Conservation (phyloP, 2,888 invertebrate species). For the Ashinkailepas kermadecensis region DNA sequence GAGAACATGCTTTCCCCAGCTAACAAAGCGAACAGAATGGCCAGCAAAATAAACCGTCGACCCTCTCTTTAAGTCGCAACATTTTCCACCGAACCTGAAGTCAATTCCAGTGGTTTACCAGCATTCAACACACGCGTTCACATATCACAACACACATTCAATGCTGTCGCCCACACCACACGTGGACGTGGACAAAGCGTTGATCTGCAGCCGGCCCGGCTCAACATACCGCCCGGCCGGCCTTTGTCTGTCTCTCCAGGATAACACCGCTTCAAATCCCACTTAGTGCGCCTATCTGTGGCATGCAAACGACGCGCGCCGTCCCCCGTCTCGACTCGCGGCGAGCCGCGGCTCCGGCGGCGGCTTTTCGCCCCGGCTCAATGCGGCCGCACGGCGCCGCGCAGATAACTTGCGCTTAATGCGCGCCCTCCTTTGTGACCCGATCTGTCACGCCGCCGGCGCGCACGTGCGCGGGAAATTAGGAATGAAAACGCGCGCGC, state of each 20-base stretch:
- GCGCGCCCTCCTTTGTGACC: neutral
- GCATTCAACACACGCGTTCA: too few relatives aligned
- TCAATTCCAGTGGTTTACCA: too few relatives aligned
- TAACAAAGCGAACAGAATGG: too few relatives aligned
- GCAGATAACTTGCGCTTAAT: slow-evolving; percentile 1
- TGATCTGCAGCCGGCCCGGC: neutral
- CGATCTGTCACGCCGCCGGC: neutral
- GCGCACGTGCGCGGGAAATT: slow-evolving; percentile 11
- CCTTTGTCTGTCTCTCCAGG: neutral
- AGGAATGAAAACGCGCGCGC: neutral
- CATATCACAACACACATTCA: too few relatives aligned
- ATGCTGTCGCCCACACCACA: too few relatives aligned
- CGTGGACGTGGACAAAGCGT: too few relatives aligned
- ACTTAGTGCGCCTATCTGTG: neutral
- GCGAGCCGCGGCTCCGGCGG: neutral
- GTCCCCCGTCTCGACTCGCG: neutral
- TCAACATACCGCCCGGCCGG: neutral
- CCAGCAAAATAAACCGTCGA: too few relatives aligned
- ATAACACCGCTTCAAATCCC: neutral
- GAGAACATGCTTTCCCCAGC: too few relatives aligned
- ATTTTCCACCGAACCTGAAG: too few relatives aligned
- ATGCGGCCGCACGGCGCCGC: neutral
- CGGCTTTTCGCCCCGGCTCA: slow-evolving; percentile 3
- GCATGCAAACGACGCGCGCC: neutral
- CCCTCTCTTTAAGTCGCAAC: too few relatives aligned